phyloP scores from a whole-genome alignment of 1,140 invertebrate species.

The Carcinoscorpius rotundicauda region DNA sequence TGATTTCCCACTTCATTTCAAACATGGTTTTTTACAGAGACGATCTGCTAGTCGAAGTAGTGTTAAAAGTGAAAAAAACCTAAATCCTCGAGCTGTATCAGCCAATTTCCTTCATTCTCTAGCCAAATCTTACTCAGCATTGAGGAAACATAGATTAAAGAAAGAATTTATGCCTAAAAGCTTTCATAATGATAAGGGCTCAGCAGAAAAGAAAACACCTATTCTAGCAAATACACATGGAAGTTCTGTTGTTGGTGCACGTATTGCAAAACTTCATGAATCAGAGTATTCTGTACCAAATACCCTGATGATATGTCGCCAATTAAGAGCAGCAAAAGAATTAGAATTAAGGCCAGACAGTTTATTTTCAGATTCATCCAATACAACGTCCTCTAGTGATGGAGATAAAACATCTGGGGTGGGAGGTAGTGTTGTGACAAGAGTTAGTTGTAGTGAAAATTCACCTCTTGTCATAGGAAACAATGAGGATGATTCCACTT shows the following conservation, averaged over 20 bases:
- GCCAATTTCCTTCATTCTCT: too few species aligned
- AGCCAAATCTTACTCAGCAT: too few species aligned
- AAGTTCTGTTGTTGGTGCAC: constrained; percentile 63
- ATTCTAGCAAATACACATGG: too few species aligned
- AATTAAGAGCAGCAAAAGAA: constrained; percentile 21
- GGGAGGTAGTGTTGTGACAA: constrained; percentile 30
- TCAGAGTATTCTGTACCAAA: constrained; percentile 72
- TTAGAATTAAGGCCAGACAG: constrained; percentile 36
- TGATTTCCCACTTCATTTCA: background rate
- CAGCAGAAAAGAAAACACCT: too few species aligned
- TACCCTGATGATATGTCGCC: constrained; percentile 42
- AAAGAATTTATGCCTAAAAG: too few species aligned
- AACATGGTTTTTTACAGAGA: background rate
- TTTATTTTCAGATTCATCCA: constrained; percentile 41
- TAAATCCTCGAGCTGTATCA: constrained; percentile 16
- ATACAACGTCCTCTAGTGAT: constrained; percentile 43
- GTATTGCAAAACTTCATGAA: constrained; percentile 47
- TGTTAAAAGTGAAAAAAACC: constrained; percentile 16
- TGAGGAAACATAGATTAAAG: too few species aligned
- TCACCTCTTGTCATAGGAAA: too few species aligned
- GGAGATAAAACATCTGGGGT: constrained; percentile 38
- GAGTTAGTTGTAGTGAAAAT: too few species aligned
- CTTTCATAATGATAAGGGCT: too few species aligned
- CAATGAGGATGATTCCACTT: too few species aligned
- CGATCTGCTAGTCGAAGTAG: constrained; percentile 13